Evolutionary conservation across 2,113 vertebrate species (phyloP), one percentile per base, ranked within the genome.

Genomic region (Picathartes gymnocephalus): DNA sequence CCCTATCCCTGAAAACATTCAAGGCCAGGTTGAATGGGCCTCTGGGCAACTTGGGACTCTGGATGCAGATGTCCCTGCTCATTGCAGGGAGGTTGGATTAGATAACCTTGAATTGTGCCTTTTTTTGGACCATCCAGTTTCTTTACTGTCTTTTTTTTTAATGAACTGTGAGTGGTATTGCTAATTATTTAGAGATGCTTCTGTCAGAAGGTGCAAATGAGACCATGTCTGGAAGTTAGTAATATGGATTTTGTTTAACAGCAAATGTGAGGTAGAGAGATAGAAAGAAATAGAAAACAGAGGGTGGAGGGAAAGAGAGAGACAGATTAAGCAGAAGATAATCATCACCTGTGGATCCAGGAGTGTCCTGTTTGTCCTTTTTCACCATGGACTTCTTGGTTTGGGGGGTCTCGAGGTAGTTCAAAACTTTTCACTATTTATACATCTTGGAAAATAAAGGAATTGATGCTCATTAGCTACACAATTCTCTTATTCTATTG

Each of bases 401-500:
- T 40, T 25, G 31, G 51, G 47, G 24, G 9, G 13, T 66, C 7
- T 24, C 0, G 0, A 66, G 13, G 16, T 42, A 21, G 13, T 50
- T 57, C 24, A 66, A 57, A 74, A 35, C 13, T 57, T 57, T 48
- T 57, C 25, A 31, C 11, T 42, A 17, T 42, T 76, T 25, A 22
- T 21, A 37, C 17, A 31, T 86, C 50, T 68, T 15, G 21, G 31
- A 31, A 76, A 66, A 50, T 31, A 42, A 18, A 42, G 51, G 17
- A 50, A 11, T 58, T 31, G 11, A 22, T 50, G 30, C 21, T 68
- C 13, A 18, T 37, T 42, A 50, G 17, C 31, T 35, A 44, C 37
- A 35, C 25, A 35, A 4, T 25, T 42, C 20, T 21, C 13, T 57
- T 65, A 24, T 13, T 74, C 4, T 13, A 13, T 50, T 25, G 25